Base-by-base conservation (phyloP, 2,113 vertebrate genomes). In the Nesogale talazaci region DNA sequence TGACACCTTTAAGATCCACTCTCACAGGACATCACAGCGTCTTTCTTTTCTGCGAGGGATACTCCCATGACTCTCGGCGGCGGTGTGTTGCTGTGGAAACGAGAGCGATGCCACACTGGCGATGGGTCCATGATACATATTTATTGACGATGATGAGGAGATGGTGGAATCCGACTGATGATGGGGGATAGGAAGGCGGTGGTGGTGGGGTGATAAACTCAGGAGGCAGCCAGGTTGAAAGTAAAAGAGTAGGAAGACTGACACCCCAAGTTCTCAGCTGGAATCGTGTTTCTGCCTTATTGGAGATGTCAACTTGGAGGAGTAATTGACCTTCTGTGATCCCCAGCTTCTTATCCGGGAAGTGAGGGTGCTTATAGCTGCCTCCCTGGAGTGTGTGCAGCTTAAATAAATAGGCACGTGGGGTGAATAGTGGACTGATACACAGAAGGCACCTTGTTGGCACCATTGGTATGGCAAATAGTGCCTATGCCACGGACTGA, bases 21-120 rank as follows among this genome's bases (percentile, higher is more conserved):
- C 74, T 72, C 97, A 93, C 83, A 97, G 97, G 96, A 95, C 92
- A 94, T 94, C 46, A 94, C 67, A 90, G 91, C 94, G 57, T 91
- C 61, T 22, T 91, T 91, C 93, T 95, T 96, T 92, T 46, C 86
- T 92, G 96, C 95, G 94, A 78, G 72, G 95, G 95, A 95, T 95
- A 88, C 90, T 96, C 93, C 88, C 88, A 4, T 95, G 96, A 88
- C 96, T 95, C 89, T 22, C 94, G 16, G 17, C 65, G 92, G 87
- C 82, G 90, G 92, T 92, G 84, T 94, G 98, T 98, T 98, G 93
- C 98, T 96, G 97, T 97, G 97, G 98, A 97, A 98, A 98, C 98
- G 79, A 1, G n/a, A 94, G 94, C 75, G 89, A 89, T 93, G 95
- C 95, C 95, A 79, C 86, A 94, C 89, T 94, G 95, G 94, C 94